Evolutionary conservation across 2,113 vertebrate genomes (phyloP).

Genomic region (Australoheros scitulus): DNA sequence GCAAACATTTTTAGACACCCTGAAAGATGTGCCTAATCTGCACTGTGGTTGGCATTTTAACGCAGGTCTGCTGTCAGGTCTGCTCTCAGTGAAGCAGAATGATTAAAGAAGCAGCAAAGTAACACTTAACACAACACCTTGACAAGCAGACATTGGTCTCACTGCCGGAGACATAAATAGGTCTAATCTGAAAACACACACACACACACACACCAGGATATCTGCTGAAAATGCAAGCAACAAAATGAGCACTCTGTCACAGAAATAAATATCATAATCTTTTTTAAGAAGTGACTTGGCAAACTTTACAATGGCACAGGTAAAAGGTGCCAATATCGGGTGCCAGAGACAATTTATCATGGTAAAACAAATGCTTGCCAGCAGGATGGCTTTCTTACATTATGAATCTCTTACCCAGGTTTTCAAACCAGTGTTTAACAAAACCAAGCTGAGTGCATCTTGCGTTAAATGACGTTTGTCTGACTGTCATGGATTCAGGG

Average conservation of each 20-base stretch:
- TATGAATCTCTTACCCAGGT: neutral
- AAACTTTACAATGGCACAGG: slow-evolving; percentile 20
- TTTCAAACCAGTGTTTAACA: slow-evolving; percentile 4
- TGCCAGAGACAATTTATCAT: slow-evolving; percentile 19
- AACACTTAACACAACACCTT: slow-evolving; percentile 40
- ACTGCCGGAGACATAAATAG: slow-evolving; percentile 33
- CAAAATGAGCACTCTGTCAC: neutral
- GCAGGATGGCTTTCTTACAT: slow-evolving; percentile 21
- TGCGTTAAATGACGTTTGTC: slow-evolving; percentile 24
- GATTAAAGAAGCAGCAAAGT: slow-evolving; percentile 56
- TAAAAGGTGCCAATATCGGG: slow-evolving; percentile 25
- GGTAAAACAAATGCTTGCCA: neutral
- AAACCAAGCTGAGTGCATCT: slow-evolving; percentile 4
- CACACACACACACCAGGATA: slow-evolving; percentile 12
- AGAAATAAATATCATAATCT: slow-evolving; percentile 26
- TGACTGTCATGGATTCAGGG: slow-evolving; percentile 3
- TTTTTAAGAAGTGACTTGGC: slow-evolving; percentile 18
- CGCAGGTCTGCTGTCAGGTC: slow-evolving; percentile 51
- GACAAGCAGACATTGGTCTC: slow-evolving; percentile 47
- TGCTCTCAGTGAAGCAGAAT: slow-evolving; percentile 39
- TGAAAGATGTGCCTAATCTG: slow-evolving; percentile 53
- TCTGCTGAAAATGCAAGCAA: neutral
- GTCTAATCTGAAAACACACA: slow-evolving; percentile 21
- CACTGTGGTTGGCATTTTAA: slow-evolving; percentile 27
- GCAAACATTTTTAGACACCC: slow-evolving; percentile 45